These are phyloP conservation scores for Branchipolynoe longqiensis DNA, from an alignment of 2,888 invertebrate genomes.

Conservation along the genomic window DNA sequence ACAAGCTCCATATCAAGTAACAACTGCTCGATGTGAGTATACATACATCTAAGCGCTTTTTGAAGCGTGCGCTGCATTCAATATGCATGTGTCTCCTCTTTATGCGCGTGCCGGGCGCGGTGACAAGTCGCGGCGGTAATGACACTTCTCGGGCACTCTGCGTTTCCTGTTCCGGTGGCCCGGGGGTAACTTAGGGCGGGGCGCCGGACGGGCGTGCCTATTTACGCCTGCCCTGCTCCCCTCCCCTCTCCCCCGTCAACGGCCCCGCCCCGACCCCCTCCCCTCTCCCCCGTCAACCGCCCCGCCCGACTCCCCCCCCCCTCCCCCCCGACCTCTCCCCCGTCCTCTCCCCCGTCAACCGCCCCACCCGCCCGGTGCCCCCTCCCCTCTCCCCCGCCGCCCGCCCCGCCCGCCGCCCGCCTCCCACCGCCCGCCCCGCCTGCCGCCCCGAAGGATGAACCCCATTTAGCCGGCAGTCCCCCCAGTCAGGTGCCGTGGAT, in stretches of 20 bases:
- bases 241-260: neutral
- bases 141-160: neutral
- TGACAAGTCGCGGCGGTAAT: neutral
- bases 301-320: too few relatives aligned
- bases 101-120: too few relatives aligned
- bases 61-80: too few relatives aligned
- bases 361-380: neutral
- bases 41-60: too few relatives aligned
- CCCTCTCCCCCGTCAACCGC: neutral
- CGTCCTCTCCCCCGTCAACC: neutral
- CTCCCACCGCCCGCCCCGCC: constrained; percentile 2
- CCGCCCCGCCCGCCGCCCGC: neutral
- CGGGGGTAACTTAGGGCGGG: neutral
- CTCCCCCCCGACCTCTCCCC: neutral
- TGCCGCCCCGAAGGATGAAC: constrained; percentile 37
- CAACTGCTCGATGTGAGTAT: too few relatives aligned
- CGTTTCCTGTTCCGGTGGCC: neutral
- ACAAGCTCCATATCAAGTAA: too few relatives aligned
- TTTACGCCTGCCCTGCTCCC: neutral
- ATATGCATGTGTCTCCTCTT: too few relatives aligned
- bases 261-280: too few relatives aligned
- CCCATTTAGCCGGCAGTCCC: constrained; percentile 13
- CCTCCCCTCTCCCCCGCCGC: neutral
- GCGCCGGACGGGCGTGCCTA: too few relatives aligned
- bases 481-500: constrained; percentile 40